These are phyloP conservation scores for Spheniscus mendiculus DNA, from an alignment of 2,113 vertebrate species.

Conservation along the genomic window DNA sequence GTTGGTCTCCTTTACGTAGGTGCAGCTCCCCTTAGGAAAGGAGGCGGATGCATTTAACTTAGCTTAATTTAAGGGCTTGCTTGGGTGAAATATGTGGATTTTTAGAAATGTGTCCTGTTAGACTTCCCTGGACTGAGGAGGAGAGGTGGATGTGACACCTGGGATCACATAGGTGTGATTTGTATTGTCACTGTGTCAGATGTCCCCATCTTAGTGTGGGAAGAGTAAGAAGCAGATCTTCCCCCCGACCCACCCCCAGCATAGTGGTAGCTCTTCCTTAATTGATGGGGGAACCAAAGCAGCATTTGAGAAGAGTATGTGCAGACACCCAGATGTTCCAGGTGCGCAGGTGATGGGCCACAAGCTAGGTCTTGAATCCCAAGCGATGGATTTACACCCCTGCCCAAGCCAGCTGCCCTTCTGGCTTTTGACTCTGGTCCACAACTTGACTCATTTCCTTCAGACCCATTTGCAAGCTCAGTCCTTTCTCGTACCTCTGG, in stretches of 20 bases:
- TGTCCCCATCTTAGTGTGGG: not conserved
- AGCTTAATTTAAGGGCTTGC: not conserved
- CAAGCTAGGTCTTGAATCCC: not conserved
- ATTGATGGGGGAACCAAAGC: not conserved
- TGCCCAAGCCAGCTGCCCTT: not conserved
- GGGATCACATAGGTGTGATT: not conserved
- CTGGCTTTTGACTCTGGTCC: not conserved
- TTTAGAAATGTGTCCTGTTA: not conserved
- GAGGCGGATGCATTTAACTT: accelerated
- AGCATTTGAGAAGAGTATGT: not conserved
- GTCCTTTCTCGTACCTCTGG: not conserved
- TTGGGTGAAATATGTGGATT: not conserved
- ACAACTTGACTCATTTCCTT: not conserved
- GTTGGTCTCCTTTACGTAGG: not conserved
- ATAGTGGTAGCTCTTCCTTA: not conserved
- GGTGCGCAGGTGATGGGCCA: not conserved
- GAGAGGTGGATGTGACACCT: not conserved
- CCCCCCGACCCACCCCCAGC: no score
- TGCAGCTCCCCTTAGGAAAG: not conserved
- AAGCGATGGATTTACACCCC: not conserved
- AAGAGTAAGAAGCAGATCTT: not conserved
- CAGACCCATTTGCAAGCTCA: not conserved
- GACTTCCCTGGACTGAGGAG: not conserved
- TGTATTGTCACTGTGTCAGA: not conserved
- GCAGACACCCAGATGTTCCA: not conserved